A percentile compares a stretch with the other conserved stretches of the same genome.
phyloP scores from a whole-genome alignment of 2,888 invertebrate species.

The Meghimatium bilineatum region DNA sequence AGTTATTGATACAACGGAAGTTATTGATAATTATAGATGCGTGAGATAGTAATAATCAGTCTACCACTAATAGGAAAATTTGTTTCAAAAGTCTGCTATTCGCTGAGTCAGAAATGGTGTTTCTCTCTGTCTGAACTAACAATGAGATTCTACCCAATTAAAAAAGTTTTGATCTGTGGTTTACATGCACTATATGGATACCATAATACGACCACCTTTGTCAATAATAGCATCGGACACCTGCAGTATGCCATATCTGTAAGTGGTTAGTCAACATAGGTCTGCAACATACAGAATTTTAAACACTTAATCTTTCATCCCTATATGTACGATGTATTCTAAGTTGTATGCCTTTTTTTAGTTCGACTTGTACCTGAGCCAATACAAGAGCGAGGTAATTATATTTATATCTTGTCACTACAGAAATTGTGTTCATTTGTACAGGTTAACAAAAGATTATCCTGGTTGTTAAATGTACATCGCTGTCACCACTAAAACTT shows the following conservation, averaged over 20 bases:
- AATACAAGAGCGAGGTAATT: neutral
- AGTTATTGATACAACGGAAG: too few relatives aligned
- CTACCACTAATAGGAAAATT: too few relatives aligned
- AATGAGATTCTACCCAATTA: too few relatives aligned
- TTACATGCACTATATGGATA: neutral
- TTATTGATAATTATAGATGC: too few relatives aligned
- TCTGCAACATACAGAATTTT: neutral
- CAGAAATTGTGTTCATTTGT: neutral
- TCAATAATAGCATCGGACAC: neutral
- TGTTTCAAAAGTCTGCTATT: too few relatives aligned
- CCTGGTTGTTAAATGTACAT: neutral
- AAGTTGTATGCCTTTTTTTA: neutral
- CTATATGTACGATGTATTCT: neutral
- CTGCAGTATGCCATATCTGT: neutral
- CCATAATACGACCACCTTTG: neutral
- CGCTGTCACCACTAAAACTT: neutral
- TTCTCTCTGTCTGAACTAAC: too few relatives aligned
- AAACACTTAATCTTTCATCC: neutral
- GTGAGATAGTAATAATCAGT: too few relatives aligned
- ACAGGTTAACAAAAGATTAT: neutral
- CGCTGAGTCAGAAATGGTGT: too few relatives aligned
- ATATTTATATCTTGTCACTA: neutral
- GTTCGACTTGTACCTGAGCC: neutral
- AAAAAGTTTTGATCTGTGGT: too few relatives aligned
- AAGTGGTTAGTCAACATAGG: neutral